Conservation (phyloP, 2,113 vertebrate species). For the Cyanoramphus novaezelandiae region DNA sequence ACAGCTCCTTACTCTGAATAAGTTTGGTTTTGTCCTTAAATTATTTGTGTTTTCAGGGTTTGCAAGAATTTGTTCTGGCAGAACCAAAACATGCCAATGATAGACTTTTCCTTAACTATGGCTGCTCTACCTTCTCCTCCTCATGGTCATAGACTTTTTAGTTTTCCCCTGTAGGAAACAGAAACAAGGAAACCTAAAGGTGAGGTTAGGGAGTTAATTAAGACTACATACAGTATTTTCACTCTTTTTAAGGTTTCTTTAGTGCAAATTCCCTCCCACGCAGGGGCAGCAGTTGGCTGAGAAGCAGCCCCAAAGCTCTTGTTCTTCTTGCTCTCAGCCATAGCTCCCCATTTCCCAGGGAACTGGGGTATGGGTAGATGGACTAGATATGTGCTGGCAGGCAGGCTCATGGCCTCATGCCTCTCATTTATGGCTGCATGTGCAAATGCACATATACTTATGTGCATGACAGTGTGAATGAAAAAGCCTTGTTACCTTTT, state of each 20-base stretch:
- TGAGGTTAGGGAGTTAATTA: neutral
- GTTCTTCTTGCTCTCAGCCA: neutral
- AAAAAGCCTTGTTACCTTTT: neutral
- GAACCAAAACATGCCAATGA: neutral
- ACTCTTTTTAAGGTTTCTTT: neutral
- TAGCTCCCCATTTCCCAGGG: neutral
- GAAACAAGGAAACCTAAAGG: neutral
- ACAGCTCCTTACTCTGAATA: neutral
- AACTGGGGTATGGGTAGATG: neutral
- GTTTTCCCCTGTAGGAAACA: neutral
- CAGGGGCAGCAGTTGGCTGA: neutral
- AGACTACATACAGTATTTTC: neutral
- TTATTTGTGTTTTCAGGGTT: neutral
- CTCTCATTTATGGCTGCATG: neutral
- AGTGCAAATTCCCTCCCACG: neutral
- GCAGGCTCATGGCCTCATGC: accelerated
- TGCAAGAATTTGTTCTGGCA: neutral
- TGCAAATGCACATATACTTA: neutral
- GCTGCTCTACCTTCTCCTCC: neutral
- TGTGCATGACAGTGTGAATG: neutral
- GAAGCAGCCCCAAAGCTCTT: neutral
- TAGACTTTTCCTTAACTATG: neutral
- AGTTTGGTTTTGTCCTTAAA: neutral
- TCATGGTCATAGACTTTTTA: neutral
- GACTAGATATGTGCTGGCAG: neutral